Percentiles rank a stretch among this genome's conserved stretches.
These are phyloP conservation scores for Antechinus flavipes DNA, from an alignment of 2,113 vertebrate genomes.

Conservation along the genomic window DNA sequence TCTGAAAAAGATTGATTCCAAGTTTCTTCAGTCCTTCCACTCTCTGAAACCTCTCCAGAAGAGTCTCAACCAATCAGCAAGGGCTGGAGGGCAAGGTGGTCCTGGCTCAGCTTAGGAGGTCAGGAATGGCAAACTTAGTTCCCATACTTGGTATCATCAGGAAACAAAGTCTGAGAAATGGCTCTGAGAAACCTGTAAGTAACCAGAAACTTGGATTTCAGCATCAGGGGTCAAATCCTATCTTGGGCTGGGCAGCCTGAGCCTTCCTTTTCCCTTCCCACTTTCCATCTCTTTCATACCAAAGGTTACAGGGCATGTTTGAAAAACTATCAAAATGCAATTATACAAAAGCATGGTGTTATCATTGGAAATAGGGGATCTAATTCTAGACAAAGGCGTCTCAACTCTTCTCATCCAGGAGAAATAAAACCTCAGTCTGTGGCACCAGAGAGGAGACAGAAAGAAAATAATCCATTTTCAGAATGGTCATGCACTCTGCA, in stretches of 20 bases:
- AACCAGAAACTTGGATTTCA: neutral
- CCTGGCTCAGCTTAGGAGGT: neutral
- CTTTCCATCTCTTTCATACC: neutral
- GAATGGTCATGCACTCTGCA: neutral
- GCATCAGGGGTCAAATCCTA: neutral
- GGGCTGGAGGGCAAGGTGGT: neutral
- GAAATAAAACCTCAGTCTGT: neutral
- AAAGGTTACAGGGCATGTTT: neutral
- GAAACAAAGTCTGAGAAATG: neutral
- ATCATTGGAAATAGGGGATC: neutral
- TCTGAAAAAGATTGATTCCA: neutral
- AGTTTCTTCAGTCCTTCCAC: neutral
- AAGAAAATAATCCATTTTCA: neutral
- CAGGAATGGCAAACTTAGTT: neutral
- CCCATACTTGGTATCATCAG: neutral
- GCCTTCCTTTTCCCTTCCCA: neutral
- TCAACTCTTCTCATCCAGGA: neutral
- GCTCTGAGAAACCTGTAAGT: neutral
- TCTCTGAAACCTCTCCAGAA: neutral
- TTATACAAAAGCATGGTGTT: neutral
- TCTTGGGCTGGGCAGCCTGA: neutral
- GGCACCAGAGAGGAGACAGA: neutral
- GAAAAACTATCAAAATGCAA: neutral
- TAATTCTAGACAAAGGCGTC: neutral
- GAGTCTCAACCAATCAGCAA: neutral